Evolutionary conservation across 2,888 invertebrate species (phyloP).

Genomic region (Rhodophaea formosa): DNA sequence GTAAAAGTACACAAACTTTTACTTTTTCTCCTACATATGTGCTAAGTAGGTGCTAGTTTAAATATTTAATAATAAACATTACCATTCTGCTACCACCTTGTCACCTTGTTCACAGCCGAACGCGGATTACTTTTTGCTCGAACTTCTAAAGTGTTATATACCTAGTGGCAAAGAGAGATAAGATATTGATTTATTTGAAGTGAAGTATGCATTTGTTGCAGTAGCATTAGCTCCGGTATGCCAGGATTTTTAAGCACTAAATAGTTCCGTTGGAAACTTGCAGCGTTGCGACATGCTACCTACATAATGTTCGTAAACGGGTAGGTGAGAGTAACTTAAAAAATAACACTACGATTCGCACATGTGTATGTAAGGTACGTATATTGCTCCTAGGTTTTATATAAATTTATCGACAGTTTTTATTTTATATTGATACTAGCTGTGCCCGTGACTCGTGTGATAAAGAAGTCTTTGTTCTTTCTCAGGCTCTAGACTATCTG

Average conservation of each 20-base stretch:
- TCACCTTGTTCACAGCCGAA: conserved; percentile 4
- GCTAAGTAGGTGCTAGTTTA: conserved; percentile 2
- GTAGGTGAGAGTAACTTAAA: neutral
- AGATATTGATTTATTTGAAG: conserved; percentile 15
- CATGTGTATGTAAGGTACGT: no score
- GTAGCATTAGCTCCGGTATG: neutral
- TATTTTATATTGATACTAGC: no score
- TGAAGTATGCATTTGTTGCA: conserved; percentile 4
- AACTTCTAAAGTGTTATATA: conserved; percentile 8
- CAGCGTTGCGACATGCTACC: neutral
- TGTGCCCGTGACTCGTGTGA: no score
- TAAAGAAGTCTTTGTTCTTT: no score
- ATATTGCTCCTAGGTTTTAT: no score
- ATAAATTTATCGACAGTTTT: no score
- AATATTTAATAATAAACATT: neutral
- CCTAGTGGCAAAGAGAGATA: neutral
- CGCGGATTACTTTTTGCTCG: conserved; percentile 2
- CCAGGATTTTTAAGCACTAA: conserved; percentile 5
- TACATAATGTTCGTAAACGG: neutral
- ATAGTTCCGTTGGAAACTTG: neutral
- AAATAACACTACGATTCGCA: neutral
- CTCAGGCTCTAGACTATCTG: no score
- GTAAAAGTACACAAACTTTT: conserved; percentile 8
- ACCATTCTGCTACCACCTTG: conserved; percentile 1
- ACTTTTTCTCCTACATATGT: neutral